Base-by-base conservation (phyloP, 2,888 invertebrate genomes). In the Isoperla grammatica region DNA sequence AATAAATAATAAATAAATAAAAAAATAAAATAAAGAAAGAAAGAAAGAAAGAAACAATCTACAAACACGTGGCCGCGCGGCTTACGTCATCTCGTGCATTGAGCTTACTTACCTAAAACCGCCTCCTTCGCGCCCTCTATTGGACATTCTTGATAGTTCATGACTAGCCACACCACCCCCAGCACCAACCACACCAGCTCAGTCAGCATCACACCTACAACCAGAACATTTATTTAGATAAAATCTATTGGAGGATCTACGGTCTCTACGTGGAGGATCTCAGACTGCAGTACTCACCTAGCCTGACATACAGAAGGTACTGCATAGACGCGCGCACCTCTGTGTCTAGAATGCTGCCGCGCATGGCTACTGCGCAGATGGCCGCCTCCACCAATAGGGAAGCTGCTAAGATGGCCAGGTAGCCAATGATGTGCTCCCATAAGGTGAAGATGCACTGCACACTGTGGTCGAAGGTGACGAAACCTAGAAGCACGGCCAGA, bases 311-410 rank as follows among this genome's bases (percentile, higher is more conserved):
- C 68, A 91, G 83, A 68, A 90, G 80, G 72, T 88, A 86, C 75
- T 88, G 87, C 81, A 90, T 88, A 65, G 85, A 81, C 66, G 83
- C 78, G 60, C 91, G 78, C 11, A 85, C 84, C 43, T 81, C 79
- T n/a, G 85, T 84, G 70, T 89, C 85, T 68, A 91, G 78, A 68
- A 91, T 90, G 71, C 87, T 86, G 61, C 91, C 91, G 65, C 88
- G 79, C 76, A 88, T 83, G 64, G 90, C 87, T 64, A 89, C 81
- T 69, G 84, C 77, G 70, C 87, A 86, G 68, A 90, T 85, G 68
- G 81, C 79, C 63, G 83, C 77, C 75, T 91, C 91, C 67, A 87
- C 77, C 64, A 83, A 72, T 76, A 84, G 79, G 62, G 81, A 82
- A 67, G 76, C 80, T 22, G 76, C 74, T 64, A 86, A 75, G 63